Percentiles rank a stretch among this genome's conserved stretches.
Conservation (phyloP, 53 echinoderm and acorn worm genomes). For the Henricia sp. region DNA sequence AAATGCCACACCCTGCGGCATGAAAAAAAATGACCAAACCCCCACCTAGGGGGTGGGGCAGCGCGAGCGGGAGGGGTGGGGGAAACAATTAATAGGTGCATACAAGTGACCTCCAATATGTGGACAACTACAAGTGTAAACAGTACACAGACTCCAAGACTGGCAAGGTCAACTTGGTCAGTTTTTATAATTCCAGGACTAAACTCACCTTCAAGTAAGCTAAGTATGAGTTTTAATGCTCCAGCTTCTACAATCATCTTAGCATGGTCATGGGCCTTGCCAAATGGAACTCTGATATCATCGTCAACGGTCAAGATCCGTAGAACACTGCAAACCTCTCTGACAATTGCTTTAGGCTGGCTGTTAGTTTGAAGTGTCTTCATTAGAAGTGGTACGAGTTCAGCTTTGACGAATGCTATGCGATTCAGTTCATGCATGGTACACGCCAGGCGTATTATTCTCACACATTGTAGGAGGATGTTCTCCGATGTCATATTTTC, state of each 20-base stretch:
- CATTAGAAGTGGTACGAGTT: slow-evolving; percentile 66
- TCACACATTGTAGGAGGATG: slow-evolving; percentile 27
- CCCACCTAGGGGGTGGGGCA: too few relatives aligned
- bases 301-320: slow-evolving; percentile 81
- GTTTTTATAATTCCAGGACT: too few relatives aligned
- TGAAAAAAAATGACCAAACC: too few relatives aligned
- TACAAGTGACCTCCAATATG: too few relatives aligned
- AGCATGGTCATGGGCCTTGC: slow-evolving; percentile 98
- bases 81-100: too few relatives aligned
- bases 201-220: slow-evolving; percentile 68
- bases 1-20: too few relatives aligned
- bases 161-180: too few relatives aligned
- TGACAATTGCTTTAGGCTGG: slow-evolving; percentile 44
- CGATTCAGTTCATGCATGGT: slow-evolving; percentile 91
- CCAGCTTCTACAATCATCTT: slow-evolving; percentile 93
- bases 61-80: too few relatives aligned
- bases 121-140: too few relatives aligned
- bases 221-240: slow-evolving; percentile 66
- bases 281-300: slow-evolving; percentile 92
- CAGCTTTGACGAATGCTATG: slow-evolving; percentile 80
- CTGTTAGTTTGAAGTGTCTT: slow-evolving; percentile 53
- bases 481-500: slow-evolving; percentile 27
- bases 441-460: slow-evolving; percentile 77
- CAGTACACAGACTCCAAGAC: too few relatives aligned
- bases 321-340: slow-evolving; percentile 76